phyloP scores from a whole-genome alignment of 1,140 invertebrate species.

The Drosophila sproati region DNA sequence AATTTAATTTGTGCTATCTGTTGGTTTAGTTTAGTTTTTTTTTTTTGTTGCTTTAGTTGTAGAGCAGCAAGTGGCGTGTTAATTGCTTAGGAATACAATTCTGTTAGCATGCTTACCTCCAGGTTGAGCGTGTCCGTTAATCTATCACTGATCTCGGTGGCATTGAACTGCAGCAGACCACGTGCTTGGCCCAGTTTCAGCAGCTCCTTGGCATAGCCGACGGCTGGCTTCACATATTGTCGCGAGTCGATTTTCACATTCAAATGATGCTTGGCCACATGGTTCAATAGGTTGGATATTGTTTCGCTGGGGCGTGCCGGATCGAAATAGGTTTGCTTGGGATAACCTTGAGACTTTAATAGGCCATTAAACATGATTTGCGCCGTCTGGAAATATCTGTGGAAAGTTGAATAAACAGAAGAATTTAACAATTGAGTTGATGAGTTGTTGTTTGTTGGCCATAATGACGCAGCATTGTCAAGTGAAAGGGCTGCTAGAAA shows the following conservation, averaged over 20 bases:
- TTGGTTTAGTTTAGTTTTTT: constrained; percentile 23
- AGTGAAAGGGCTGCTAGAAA: constrained; percentile 80
- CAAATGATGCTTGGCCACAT: constrained; percentile 89
- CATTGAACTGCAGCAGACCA: constrained; percentile 86
- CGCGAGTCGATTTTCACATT: constrained; percentile 90
- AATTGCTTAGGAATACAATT: constrained; percentile 44
- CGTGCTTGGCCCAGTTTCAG: constrained; percentile 88
- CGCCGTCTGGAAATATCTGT: constrained; percentile 88
- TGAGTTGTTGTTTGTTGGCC: constrained; percentile 27
- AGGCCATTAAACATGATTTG: constrained; percentile 91
- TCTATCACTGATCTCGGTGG: constrained; percentile 89
- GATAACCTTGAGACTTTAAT: constrained; percentile 90
- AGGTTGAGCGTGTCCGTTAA: constrained; percentile 91
- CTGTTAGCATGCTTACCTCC: constrained; percentile 85
- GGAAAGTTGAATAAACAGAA: constrained; percentile 76
- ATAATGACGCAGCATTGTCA: constrained; percentile 65
- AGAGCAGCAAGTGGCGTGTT: constrained; percentile 22
- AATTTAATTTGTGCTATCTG: constrained; percentile 65
- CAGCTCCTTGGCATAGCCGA: constrained; percentile 89
- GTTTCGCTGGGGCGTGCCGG: constrained; percentile 89
- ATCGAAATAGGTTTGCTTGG: constrained; percentile 89
- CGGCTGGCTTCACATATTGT: constrained; percentile 90
- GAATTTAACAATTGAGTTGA: constrained; percentile 35
- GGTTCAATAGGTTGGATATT: constrained; percentile 88
- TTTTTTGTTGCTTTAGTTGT: constrained; percentile 5